phyloP scores from a whole-genome alignment of 2,888 invertebrate genomes.

The Hydrotaea diabolus region DNA sequence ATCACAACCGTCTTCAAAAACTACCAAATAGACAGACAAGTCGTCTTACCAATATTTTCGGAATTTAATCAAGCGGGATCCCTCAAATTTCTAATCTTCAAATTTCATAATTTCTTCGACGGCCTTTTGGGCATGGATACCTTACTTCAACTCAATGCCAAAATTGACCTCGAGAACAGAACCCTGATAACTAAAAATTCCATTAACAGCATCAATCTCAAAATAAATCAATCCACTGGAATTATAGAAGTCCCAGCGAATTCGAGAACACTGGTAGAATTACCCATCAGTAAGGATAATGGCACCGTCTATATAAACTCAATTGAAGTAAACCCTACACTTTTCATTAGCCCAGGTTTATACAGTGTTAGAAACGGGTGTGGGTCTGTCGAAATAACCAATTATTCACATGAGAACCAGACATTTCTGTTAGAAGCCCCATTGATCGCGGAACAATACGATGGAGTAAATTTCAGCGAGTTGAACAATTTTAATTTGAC shows the following conservation, averaged over 20 bases:
- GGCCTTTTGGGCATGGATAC: neutral
- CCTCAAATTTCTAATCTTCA: too few species aligned
- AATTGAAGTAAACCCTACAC: neutral
- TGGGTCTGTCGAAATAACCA: neutral
- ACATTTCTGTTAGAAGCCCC: neutral
- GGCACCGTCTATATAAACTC: neutral
- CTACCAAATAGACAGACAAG: neutral
- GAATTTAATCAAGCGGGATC: neutral
- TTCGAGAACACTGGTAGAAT: neutral
- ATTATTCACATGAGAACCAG: neutral
- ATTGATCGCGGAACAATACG: too few species aligned
- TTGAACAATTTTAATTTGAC: neutral
- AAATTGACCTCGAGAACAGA: neutral
- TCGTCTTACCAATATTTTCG: neutral
- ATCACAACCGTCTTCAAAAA: neutral
- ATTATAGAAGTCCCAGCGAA: neutral
- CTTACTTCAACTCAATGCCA: neutral
- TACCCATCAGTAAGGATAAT: neutral
- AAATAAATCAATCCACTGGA: neutral
- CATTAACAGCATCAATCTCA: neutral
- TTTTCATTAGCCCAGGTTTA: neutral
- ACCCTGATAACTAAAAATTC: neutral
- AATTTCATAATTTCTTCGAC: neutral
- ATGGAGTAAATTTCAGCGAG: neutral
- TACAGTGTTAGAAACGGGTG: neutral